A percentile compares a stretch with the other conserved stretches of the same genome.
Evolutionary conservation across 2,113 vertebrate genomes (phyloP).

Genomic region (Ellobius talpinus): DNA sequence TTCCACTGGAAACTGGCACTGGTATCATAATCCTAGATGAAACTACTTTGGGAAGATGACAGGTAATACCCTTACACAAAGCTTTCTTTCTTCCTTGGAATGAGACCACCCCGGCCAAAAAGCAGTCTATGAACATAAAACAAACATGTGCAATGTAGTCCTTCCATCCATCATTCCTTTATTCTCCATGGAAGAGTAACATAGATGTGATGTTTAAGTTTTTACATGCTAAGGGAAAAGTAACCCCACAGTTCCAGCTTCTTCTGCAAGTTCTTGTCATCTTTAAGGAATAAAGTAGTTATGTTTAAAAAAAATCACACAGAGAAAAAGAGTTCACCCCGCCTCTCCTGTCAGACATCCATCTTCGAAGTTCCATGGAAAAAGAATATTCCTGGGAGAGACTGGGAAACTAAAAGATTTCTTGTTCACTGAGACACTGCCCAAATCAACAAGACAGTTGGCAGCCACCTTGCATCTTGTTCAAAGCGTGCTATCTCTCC

Average conservation of each 20-base stretch:
- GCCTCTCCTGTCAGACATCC: background rate
- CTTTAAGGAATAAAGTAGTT: conserved; percentile 8
- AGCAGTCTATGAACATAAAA: background rate
- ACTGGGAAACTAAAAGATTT: conserved; percentile 24
- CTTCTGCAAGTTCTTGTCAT: background rate
- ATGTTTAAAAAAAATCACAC: background rate
- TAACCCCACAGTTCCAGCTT: background rate
- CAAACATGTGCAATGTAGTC: background rate
- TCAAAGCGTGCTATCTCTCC: conserved; percentile 64
- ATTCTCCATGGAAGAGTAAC: background rate
- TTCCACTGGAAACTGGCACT: background rate
- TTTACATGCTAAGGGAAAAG: background rate
- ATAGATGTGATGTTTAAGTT: background rate
- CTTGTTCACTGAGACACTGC: background rate
- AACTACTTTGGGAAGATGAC: conserved; percentile 47
- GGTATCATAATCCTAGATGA: background rate
- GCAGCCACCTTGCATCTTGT: conserved; percentile 44
- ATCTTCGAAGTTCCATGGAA: conserved; percentile 10
- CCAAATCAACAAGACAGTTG: conserved; percentile 37
- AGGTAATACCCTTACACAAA: background rate
- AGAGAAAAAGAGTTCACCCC: background rate
- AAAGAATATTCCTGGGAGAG: background rate
- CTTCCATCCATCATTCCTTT: background rate
- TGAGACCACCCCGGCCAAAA: background rate
- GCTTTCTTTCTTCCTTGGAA: conserved; percentile 9